A percentile compares a stretch with the other conserved stretches of the same genome.
Evolutionary conservation across 2,113 vertebrate genomes (phyloP).

Genomic region (Willisornis vidua): DNA sequence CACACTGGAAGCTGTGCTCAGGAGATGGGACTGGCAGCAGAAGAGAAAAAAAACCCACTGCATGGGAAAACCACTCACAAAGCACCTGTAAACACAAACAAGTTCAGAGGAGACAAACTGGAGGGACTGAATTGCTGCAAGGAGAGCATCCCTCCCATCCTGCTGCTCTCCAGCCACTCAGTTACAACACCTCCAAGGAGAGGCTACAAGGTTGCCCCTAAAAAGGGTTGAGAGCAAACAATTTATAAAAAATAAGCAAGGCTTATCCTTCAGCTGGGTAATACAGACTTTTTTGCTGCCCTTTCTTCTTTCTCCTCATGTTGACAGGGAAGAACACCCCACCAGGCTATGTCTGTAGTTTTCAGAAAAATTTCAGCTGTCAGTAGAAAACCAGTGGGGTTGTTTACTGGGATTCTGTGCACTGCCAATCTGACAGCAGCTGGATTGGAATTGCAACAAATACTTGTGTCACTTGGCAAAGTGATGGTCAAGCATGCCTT

Average conservation of each 20-base stretch:
- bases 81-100: not conserved
- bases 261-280: not conserved
- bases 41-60: not conserved
- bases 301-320: not conserved
- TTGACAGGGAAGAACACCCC: not conserved
- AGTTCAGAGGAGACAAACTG: not conserved
- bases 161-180: not conserved
- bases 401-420: not conserved
- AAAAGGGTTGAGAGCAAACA: not conserved
- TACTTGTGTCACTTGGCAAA: conserved; percentile 47
- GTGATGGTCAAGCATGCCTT: not conserved
- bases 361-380: not conserved
- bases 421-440: conserved; percentile 7
- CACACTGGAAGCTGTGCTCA: not conserved
- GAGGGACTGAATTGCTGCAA: not conserved
- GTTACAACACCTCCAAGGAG: not conserved
- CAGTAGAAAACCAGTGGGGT: not conserved
- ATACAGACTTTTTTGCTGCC: not conserved
- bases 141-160: not conserved
- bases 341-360: not conserved
- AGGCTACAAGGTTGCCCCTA: not conserved
- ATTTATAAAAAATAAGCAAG: not conserved
- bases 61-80: not conserved
- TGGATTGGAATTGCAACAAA: conserved; percentile 9
- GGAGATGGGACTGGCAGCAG: not conserved